phyloP scores from a whole-genome alignment of 2,113 vertebrate genomes.

The Arothron firmamentum region DNA sequence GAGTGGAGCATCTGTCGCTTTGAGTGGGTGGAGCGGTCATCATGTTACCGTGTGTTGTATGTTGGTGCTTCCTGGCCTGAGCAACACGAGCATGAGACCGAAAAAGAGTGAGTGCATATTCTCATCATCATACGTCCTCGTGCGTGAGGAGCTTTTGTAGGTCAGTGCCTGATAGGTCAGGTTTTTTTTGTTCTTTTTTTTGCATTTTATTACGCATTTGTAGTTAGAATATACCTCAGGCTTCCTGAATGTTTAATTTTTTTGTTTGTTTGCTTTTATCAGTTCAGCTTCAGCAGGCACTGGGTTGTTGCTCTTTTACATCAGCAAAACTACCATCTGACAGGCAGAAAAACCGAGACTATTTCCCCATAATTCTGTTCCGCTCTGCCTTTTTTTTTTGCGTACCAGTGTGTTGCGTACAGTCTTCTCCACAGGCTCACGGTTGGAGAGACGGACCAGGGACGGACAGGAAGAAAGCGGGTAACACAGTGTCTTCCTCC shows the following conservation, averaged over 20 bases:
- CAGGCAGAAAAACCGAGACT: conserved; percentile 9
- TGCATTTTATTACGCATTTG: conserved; percentile 14
- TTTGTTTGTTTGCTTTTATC: conserved; percentile 2
- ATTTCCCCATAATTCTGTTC: conserved; percentile 1
- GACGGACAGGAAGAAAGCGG: conserved; percentile 34
- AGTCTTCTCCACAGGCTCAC: conserved; percentile 9
- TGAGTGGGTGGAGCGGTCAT: conserved; percentile 1
- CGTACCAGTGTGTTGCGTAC: conserved; percentile 5
- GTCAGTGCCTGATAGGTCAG: conserved; percentile 5
- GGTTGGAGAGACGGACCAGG: conserved; percentile 47
- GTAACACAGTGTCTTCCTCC: conserved; percentile 60
- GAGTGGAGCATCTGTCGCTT: conserved; percentile 65
- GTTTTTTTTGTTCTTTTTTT: conserved; percentile 11
- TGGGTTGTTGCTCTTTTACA: conserved; percentile 8
- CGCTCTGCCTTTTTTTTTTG: not conserved
- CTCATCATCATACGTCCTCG: conserved; percentile 18
- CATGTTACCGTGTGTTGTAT: conserved; percentile 43
- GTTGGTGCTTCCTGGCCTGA: conserved; percentile 19
- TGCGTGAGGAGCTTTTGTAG: conserved; percentile 32
- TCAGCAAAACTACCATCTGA: conserved; percentile 19
- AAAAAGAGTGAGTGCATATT: conserved; percentile 21
- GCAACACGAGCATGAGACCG: conserved; percentile 27
- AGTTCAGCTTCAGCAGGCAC: conserved; percentile 29
- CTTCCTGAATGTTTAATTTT: not conserved
- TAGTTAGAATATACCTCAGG: not conserved